These are phyloP conservation scores for Phyto melanocephala DNA, from an alignment of 2,888 invertebrate genomes.

Conservation along the genomic window DNA sequence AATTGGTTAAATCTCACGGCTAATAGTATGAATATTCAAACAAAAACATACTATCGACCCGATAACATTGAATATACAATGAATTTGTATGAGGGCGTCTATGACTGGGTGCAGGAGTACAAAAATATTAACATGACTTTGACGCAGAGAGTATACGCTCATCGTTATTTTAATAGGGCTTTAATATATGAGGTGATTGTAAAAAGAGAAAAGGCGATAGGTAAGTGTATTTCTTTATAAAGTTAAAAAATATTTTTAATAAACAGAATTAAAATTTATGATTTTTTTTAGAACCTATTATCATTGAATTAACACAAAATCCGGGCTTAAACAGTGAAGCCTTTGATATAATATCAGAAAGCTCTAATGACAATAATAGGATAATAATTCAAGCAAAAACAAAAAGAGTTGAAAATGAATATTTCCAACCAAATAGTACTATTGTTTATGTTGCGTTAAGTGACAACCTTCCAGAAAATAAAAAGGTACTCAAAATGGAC, in stretches of 20 bases:
- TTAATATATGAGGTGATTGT: slow-evolving; percentile 76
- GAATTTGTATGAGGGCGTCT: slow-evolving; percentile 63
- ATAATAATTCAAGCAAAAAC: slow-evolving; percentile 70
- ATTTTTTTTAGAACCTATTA: slow-evolving; percentile 64
- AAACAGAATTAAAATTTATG: no score
- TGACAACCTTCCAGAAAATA: slow-evolving; percentile 68
- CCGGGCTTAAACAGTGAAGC: slow-evolving; percentile 68
- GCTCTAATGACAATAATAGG: background rate
- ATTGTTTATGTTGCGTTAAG: slow-evolving; percentile 71
- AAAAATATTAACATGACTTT: slow-evolving; percentile 63
- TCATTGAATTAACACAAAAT: slow-evolving; percentile 66
- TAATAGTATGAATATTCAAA: slow-evolving; percentile 27
- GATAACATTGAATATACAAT: slow-evolving; percentile 26
- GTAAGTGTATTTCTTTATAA: slow-evolving; percentile 17
- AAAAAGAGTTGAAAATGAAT: slow-evolving; percentile 70
- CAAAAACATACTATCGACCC: background rate
- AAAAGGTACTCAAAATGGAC: slow-evolving; percentile 67
- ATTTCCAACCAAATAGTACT: slow-evolving; percentile 70
- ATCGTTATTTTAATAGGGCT: slow-evolving; percentile 78
- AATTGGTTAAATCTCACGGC: slow-evolving; percentile 80
- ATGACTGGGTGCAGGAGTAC: slow-evolving; percentile 67
- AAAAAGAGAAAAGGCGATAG: slow-evolving; percentile 33
- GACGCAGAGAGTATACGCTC: slow-evolving; percentile 75
- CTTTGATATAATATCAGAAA: slow-evolving; percentile 66
- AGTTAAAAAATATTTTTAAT: background rate